phyloP scores from a whole-genome alignment of 2,888 invertebrate species.

The Drosophila mulleri region DNA sequence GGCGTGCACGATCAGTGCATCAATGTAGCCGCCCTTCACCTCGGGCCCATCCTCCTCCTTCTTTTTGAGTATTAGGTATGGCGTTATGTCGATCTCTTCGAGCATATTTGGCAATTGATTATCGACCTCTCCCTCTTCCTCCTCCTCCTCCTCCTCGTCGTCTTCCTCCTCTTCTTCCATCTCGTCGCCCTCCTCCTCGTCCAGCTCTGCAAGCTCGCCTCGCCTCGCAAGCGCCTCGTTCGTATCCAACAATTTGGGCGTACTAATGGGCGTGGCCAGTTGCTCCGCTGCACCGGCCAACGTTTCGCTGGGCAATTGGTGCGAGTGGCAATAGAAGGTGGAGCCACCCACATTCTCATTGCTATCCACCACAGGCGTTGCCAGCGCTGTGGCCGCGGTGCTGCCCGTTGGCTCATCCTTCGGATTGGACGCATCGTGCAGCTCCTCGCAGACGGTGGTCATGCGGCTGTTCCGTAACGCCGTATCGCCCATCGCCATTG shows the following conservation, averaged over 20 bases:
- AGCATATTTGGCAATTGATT: slow-evolving; percentile 87
- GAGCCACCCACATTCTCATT: slow-evolving; percentile 53
- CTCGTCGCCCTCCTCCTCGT: slow-evolving; percentile 11
- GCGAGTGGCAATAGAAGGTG: slow-evolving; percentile 71
- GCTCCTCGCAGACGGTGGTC: slow-evolving; percentile 85
- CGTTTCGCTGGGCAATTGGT: slow-evolving; percentile 70
- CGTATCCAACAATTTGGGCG: slow-evolving; percentile 49
- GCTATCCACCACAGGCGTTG: slow-evolving; percentile 28
- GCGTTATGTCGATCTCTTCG: slow-evolving; percentile 92
- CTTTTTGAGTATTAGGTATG: slow-evolving; percentile 92
- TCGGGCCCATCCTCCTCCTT: slow-evolving; percentile 94
- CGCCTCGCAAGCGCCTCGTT: background rate
- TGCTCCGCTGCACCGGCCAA: slow-evolving; percentile 12
- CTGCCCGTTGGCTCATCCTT: slow-evolving; percentile 8
- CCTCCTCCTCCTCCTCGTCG: slow-evolving; percentile 41
- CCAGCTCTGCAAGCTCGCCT: slow-evolving; percentile 4
- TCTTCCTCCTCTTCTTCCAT: background rate
- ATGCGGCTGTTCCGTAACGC: slow-evolving; percentile 82
- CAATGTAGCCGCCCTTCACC: slow-evolving; percentile 96
- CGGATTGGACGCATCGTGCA: slow-evolving; percentile 55
- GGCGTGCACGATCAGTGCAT: slow-evolving; percentile 97
- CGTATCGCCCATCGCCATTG: slow-evolving; percentile 59
- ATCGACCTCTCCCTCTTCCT: slow-evolving; percentile 55
- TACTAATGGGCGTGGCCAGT: slow-evolving; percentile 37
- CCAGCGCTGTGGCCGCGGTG: background rate